Evolutionary conservation across 2,797 vertebrate species (phyloP), one percentile per base, ranked within the genome.

Genomic region (Lutjanus argentimaculatus): DNA sequence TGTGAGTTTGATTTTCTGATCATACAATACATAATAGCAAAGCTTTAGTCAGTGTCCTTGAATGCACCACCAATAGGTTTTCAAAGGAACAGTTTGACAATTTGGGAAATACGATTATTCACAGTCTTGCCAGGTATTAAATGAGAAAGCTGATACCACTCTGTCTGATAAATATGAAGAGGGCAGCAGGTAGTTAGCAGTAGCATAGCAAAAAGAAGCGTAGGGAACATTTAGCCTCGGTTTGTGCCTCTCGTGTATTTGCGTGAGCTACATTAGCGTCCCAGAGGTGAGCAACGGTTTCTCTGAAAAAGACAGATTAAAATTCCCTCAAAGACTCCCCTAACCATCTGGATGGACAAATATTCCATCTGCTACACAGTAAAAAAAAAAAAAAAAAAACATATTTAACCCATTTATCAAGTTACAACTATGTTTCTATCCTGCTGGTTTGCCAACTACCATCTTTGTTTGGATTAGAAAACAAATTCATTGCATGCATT

Each of bases 11-110:
- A 49, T 59, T 67, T 70, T 62, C 45, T 40, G 6, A 64, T 16
- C 25, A 19, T n/a, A 8, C 21, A 30, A n/a, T 22, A 51, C 19
- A 45, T 10, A 16, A 62, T 22, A 64, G 21, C 16, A 17, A 45
- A 1, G 42, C 10, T 55, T 21, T 7, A 42, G 19, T 66, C 12
- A 49, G 8, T 43, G 65, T 77, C 64, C 36, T 63, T 84, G 52
- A 82, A 84, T 64, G 72, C 75, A 79, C 59, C 46, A 14, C 17
- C 8, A 30, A 53, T 62, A 36, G 7, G 11, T 6, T 53, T 59
- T 68, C 15, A 61, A 51, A 63, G 9, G 43, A 61, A 55, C 15
- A 45, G 19, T 76, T 72, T 4, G 19, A 61, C 19, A 46, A 72
- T 45, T 52, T 21, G n/a, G 55, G 13, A 56, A 62, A 72, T 65